Base-by-base conservation (phyloP, 2,113 vertebrate species). In the Brachypteracias leptosomus region DNA sequence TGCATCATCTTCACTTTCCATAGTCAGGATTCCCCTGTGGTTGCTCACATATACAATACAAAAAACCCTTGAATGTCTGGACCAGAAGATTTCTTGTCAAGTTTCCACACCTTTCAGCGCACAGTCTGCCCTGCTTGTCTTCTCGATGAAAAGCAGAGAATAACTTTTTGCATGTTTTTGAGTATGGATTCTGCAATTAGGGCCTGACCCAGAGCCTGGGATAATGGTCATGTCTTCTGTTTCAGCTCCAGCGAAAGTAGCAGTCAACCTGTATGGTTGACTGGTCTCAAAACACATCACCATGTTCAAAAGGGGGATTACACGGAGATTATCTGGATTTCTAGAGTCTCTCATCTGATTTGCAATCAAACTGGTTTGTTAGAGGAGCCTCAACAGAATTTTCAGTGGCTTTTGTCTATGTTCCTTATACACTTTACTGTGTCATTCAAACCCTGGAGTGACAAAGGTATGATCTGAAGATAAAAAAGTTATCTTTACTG, bases 261-360 rank as follows among this genome's bases (percentile, higher is more conserved):
- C 20, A 80, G 59, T n/a, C 51, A 52, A 31, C 17, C 33, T 63
- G 25, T 57, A 28, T 8, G 18, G 28, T 7, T 93, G 40, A 42
- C 38, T 1, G 3, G 21, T 58, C 88, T 90, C 7, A 0, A 90
- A 89, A 90, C 28, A 68, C 15, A 77, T 31, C 19, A 26, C 18
- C 1, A 2, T 68, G 47, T 74, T 84, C 38, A 54, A 18, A 74
- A 85, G 40, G 21, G 29, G 31, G 24, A 88, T 86, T 90, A 67
- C 55, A 31, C 20, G 25, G 38, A 93, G 68, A 89, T 94, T 67
- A 59, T 77, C 24, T 52, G 72, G n/a, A 59, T 92, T 89, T 92
- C 35, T 84, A 46, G 42, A 28, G 6, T 58, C 20, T 55, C 14
- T 49, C 2, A 0, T 74, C 70, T 46, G 57, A 74, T 65, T 78